These are phyloP conservation scores for Diarsia dahlii DNA, from an alignment of 2,888 invertebrate species.

Conservation along the genomic window DNA sequence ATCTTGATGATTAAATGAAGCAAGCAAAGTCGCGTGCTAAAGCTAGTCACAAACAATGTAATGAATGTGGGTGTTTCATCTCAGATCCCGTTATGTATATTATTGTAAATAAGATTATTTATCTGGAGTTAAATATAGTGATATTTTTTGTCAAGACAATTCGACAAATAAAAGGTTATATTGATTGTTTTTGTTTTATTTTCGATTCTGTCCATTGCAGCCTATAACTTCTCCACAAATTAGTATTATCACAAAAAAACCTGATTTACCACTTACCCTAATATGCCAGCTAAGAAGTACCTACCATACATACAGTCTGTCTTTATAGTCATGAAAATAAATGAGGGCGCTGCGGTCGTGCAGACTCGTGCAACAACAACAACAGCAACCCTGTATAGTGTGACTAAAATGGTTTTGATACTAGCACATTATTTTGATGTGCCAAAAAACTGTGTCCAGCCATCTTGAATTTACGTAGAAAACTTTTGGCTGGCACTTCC, in stretches of 20 bases:
- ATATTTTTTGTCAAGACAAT: slow-evolving; percentile 76
- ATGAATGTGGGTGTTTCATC: slow-evolving; percentile 59
- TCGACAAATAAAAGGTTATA: slow-evolving; percentile 77
- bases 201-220: slow-evolving; percentile 1
- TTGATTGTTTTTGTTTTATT: slow-evolving; percentile 65
- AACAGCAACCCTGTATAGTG: no score
- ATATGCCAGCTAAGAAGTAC: no score
- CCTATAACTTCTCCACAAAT: not conserved
- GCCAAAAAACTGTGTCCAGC: no score
- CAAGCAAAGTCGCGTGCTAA: slow-evolving; percentile 52
- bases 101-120: slow-evolving; percentile 74
- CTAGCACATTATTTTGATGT: no score
- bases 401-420: no score
- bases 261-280: not conserved
- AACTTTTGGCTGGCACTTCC: no score
- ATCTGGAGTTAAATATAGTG: slow-evolving; percentile 69
- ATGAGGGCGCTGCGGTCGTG: no score
- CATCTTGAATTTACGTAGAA: no score
- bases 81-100: slow-evolving; percentile 60
- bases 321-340: no score
- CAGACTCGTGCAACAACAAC: no score
- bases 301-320: no score
- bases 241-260: not conserved
- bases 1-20: slow-evolving; percentile 39
- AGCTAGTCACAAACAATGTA: slow-evolving; percentile 67